These are phyloP conservation scores for Cirrhinus mrigala DNA, from an alignment of 2,797 vertebrate genomes.

Conservation along the genomic window DNA sequence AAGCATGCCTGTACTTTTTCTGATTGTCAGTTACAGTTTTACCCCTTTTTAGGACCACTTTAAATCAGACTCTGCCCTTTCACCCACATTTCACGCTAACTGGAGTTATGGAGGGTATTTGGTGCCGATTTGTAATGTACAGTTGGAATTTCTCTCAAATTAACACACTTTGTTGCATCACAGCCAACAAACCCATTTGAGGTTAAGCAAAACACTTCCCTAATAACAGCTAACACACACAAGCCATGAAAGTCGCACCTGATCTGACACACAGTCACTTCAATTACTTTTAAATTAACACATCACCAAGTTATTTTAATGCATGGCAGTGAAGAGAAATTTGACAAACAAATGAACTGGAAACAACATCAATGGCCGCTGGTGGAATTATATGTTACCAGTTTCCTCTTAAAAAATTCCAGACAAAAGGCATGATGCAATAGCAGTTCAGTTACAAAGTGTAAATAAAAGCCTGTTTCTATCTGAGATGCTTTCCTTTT, in stretches of 20 bases:
- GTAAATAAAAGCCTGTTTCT: neutral
- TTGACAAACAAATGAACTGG: neutral
- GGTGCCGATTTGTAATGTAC: neutral
- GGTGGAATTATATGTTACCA: neutral
- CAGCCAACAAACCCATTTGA: neutral
- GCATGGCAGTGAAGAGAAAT: neutral
- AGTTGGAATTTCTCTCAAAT: conserved; percentile 17
- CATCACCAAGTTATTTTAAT: neutral
- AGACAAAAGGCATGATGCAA: neutral
- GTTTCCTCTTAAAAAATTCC: conserved; percentile 31
- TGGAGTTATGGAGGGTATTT: conserved; percentile 2
- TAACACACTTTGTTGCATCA: neutral
- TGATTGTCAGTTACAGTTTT: neutral
- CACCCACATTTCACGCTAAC: neutral
- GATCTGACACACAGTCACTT: neutral
- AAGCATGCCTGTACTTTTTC: neutral
- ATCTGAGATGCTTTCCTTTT: neutral
- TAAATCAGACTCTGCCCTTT: neutral
- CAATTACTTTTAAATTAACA: neutral
- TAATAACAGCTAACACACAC: neutral
- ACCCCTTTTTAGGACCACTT: neutral
- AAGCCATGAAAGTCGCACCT: neutral
- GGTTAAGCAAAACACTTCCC: conserved; percentile 22
- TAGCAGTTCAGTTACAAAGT: neutral
- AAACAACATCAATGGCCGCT: neutral